Conservation (phyloP, 2,113 vertebrate species). For the Glaucidium brasilianum region DNA sequence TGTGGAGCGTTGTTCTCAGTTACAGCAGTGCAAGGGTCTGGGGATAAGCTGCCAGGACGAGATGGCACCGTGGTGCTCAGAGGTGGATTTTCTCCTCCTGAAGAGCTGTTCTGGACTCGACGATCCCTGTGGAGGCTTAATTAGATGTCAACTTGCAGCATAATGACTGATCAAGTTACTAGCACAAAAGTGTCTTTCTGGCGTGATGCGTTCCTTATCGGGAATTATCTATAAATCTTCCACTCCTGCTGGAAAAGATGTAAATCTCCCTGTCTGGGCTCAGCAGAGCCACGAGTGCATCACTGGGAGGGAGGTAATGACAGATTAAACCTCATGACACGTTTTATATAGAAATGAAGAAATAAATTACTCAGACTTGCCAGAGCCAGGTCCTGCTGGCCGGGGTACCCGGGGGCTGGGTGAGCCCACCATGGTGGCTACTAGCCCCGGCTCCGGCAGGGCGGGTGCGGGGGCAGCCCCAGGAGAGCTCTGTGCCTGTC, state of each 20-base stretch:
- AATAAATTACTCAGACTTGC: not conserved
- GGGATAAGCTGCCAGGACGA: not conserved
- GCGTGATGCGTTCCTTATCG: not conserved
- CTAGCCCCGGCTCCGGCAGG: not conserved
- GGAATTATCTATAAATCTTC: constrained; percentile 24
- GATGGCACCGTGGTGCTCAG: not conserved
- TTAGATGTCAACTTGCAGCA: constrained; percentile 17
- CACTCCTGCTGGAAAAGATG: not conserved
- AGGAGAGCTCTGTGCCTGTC: not conserved
- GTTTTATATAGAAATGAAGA: not conserved
- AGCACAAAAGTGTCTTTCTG: constrained; percentile 3
- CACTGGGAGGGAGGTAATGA: not conserved
- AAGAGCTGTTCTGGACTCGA: not conserved
- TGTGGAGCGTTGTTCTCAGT: not conserved
- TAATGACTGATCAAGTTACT: constrained; percentile 23
- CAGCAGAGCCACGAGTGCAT: not conserved
- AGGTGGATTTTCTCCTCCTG: constrained; percentile 9
- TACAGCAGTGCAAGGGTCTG: not conserved
- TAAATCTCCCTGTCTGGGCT: constrained; percentile 19
- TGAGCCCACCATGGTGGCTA: not conserved
- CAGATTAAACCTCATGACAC: not conserved
- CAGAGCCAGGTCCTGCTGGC: not conserved
- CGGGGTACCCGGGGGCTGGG: rapidly evolving
- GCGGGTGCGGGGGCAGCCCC: not conserved
- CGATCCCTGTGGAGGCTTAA: constrained; percentile 14